Evolutionary conservation across 2,113 vertebrate species (phyloP).

Genomic region (Catharus minimus): DNA sequence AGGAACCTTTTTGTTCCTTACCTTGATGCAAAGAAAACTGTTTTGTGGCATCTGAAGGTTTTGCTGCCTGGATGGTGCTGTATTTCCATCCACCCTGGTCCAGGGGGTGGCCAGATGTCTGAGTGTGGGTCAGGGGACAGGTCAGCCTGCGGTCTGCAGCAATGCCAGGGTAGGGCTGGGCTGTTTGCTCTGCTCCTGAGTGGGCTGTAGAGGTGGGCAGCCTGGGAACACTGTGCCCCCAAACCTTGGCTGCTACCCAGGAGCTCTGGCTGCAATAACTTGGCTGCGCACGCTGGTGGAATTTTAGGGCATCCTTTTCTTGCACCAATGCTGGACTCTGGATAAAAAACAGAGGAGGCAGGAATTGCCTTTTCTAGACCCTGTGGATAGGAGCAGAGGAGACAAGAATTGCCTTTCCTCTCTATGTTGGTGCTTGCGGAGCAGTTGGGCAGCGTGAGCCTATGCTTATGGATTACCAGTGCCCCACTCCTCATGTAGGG

Average conservation of each 20-base stretch:
- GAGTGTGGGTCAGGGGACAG: not conserved
- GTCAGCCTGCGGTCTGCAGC: not conserved
- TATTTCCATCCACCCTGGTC: not conserved
- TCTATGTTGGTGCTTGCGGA: not conserved
- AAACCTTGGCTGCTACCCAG: not conserved
- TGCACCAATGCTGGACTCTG: fast-evolving
- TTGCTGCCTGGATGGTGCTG: not conserved
- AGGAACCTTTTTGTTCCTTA: not conserved
- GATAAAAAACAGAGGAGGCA: not conserved
- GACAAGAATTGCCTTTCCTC: not conserved
- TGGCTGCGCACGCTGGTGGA: fast-evolving
- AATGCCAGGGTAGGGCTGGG: not conserved
- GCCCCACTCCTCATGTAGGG: not conserved
- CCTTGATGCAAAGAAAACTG: not conserved
- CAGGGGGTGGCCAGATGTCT: not conserved
- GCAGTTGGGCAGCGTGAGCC: not conserved
- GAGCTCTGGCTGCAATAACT: not conserved
- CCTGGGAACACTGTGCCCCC: not conserved
- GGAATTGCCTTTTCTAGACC: fast-evolving
- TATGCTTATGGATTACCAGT: too few relatives aligned
- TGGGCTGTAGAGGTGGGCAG: not conserved
- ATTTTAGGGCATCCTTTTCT: not conserved
- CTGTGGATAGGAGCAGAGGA: not conserved
- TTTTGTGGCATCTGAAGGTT: not conserved
- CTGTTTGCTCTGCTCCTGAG: not conserved